These are phyloP conservation scores for Anastatus disparis DNA, from an alignment of 1,140 invertebrate genomes.

Conservation along the genomic window DNA sequence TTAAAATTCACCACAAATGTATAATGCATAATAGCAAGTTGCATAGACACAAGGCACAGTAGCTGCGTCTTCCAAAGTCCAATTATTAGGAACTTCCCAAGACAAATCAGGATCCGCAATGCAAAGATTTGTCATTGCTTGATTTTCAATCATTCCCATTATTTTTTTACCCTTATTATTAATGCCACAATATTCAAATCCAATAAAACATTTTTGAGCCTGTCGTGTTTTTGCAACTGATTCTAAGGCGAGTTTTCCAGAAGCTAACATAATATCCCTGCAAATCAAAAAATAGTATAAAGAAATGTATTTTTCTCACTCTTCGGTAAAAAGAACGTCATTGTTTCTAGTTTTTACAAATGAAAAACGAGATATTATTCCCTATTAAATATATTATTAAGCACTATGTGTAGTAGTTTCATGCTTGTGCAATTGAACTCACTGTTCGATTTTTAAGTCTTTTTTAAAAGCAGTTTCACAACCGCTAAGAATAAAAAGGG, in stretches of 20 bases:
- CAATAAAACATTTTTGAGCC: too few species aligned
- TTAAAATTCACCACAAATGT: constrained; percentile 55
- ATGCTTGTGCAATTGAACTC: too few species aligned
- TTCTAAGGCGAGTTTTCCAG: constrained; percentile 76
- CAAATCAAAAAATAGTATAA: too few species aligned
- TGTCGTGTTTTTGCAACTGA: too few species aligned
- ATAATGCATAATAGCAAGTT: constrained; percentile 85
- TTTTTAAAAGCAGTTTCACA: too few species aligned
- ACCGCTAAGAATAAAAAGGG: too few species aligned
- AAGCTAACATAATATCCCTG: constrained; percentile 79
- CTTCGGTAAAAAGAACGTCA: not conserved
- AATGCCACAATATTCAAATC: constrained; percentile 76
- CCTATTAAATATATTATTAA: too few species aligned
- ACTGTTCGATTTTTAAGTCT: too few species aligned
- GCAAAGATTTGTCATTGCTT: constrained; percentile 66
- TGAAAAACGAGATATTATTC: too few species aligned
- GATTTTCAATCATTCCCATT: constrained; percentile 72
- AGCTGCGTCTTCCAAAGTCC: constrained; percentile 87
- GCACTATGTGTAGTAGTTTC: too few species aligned
- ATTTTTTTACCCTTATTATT: constrained; percentile 67
- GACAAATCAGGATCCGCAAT: constrained; percentile 71
- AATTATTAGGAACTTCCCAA: constrained; percentile 84
- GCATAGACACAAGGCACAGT: constrained; percentile 88
- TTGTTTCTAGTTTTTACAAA: too few species aligned
- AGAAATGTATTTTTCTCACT: too few species aligned